Evolutionary conservation across 2,113 vertebrate genomes (phyloP).

Genomic region (Gavia stellata): DNA sequence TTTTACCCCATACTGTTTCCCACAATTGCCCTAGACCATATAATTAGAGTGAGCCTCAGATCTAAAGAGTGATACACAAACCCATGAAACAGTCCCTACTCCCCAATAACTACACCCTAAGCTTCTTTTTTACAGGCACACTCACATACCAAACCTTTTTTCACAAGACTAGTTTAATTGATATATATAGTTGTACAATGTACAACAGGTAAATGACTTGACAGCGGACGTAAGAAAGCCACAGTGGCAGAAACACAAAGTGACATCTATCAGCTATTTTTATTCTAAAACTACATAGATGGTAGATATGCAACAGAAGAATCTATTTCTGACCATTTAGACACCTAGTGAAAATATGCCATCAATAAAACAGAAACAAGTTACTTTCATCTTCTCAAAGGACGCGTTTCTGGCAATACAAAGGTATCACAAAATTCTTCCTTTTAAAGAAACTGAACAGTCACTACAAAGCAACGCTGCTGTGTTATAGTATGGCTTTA

Average conservation of each 20-base stretch:
- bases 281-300: neutral
- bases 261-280: neutral
- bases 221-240: neutral
- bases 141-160: neutral
- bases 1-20: neutral
- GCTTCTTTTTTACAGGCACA: neutral
- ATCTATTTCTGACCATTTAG: neutral
- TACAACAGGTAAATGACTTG: neutral
- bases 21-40: neutral
- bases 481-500: neutral
- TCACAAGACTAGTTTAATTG: neutral
- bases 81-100: neutral
- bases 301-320: neutral
- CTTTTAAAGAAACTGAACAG: neutral
- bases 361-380: neutral
- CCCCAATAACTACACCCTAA: neutral
- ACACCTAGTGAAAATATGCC: neutral
- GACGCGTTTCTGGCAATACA: neutral
- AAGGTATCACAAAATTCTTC: neutral
- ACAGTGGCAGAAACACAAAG: neutral
- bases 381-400: neutral
- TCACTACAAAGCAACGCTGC: neutral
- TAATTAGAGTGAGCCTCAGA: neutral
- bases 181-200: neutral
- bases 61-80: neutral